These are phyloP conservation scores for Pseudomyrmex cubaensis DNA, from an alignment of 1,140 invertebrate species.

Conservation along the genomic window DNA sequence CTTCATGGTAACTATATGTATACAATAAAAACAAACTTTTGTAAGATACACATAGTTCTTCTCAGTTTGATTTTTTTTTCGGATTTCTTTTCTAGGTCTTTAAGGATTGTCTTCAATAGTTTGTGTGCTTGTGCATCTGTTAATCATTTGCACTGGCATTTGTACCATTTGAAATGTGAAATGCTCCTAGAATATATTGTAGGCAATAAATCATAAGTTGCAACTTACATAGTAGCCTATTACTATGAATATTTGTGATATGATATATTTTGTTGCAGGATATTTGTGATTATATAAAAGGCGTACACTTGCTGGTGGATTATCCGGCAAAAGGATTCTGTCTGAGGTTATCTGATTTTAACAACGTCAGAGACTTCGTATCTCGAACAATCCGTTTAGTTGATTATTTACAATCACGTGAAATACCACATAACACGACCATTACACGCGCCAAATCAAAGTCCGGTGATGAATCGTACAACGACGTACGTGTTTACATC, in stretches of 20 bases:
- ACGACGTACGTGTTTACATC: slow-evolving; percentile 87
- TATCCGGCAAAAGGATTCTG: slow-evolving; percentile 88
- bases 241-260: slow-evolving; percentile 26
- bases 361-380: slow-evolving; percentile 78
- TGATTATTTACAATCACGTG: slow-evolving; percentile 85
- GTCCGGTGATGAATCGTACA: slow-evolving; percentile 64
- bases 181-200: slow-evolving; percentile 89
- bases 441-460: slow-evolving; percentile 86
- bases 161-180: slow-evolving; percentile 88
- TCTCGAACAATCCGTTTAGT: slow-evolving; percentile 84
- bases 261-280: slow-evolving; percentile 81
- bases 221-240: no score
- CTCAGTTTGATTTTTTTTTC: background rate
- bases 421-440: slow-evolving; percentile 89
- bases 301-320: slow-evolving; percentile 84
- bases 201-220: slow-evolving; percentile 76
- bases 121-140: slow-evolving; percentile 92
- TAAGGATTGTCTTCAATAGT: slow-evolving; percentile 91
- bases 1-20: slow-evolving; percentile 82
- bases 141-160: slow-evolving; percentile 93
- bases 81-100: slow-evolving; percentile 75
- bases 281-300: slow-evolving; percentile 84
- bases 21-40: background rate
- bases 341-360: slow-evolving; percentile 85
- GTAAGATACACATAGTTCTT: background rate